A percentile compares a stretch with the other conserved stretches of the same genome.
Evolutionary conservation across 37 sponge, comb jelly and placozoan species (phyloP).

Genomic region (Diacarnus erythraeanus): DNA sequence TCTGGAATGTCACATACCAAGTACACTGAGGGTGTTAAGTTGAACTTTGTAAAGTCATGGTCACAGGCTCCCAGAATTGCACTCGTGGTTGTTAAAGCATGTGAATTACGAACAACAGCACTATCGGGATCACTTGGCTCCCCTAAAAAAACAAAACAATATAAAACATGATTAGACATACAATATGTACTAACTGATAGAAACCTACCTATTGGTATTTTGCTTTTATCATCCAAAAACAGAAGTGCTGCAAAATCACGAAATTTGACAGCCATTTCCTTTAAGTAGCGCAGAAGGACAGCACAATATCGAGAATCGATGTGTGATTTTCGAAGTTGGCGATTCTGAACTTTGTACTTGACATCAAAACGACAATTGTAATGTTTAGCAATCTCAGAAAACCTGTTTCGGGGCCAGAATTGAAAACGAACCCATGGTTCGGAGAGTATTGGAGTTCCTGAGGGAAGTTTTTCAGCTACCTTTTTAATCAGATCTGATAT

Average conservation of each 20-base stretch:
- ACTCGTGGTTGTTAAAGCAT: constrained; percentile 6
- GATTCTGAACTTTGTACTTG: constrained; percentile 34
- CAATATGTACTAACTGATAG: too few species aligned
- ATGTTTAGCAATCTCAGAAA: background rate
- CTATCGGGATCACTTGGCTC: constrained; percentile 38
- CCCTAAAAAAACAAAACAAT: too few species aligned
- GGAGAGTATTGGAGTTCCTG: background rate
- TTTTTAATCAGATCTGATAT: constrained; percentile 13
- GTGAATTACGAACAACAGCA: constrained; percentile 35
- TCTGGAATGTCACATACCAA: constrained; percentile 30
- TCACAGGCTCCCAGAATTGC: constrained; percentile 23
- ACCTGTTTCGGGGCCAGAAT: constrained; percentile 2
- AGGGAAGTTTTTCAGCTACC: constrained; percentile 3
- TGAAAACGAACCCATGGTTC: constrained; percentile 19
- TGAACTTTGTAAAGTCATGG: constrained; percentile 29
- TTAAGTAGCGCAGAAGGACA: constrained; percentile 22
- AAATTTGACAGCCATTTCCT: constrained; percentile 28
- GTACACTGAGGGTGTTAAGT: constrained; percentile 17
- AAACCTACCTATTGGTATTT: background rate
- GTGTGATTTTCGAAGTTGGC: constrained; percentile 14
- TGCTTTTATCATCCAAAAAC: constrained; percentile 31
- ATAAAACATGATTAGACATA: too few species aligned
- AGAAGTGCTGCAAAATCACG: constrained; percentile 23
- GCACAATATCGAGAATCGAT: constrained; percentile 40
- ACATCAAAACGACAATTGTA: constrained; percentile 20